Evolutionary conservation across 2,888 invertebrate genomes (phyloP).

Genomic region (Seira ritae): DNA sequence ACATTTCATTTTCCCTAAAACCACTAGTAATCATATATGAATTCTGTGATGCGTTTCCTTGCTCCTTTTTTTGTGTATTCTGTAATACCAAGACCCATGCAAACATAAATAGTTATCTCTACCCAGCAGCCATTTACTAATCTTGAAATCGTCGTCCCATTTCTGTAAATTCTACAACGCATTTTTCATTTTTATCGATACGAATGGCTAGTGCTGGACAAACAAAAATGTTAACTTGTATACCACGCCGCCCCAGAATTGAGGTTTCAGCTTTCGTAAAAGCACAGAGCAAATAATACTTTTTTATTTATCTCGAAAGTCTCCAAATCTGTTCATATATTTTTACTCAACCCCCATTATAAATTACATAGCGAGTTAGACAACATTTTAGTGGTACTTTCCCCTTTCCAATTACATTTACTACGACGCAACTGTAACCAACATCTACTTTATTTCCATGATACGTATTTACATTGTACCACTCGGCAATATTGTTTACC

Average conservation of each 20-base stretch:
- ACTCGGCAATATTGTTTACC: conserved; percentile 34
- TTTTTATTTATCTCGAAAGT: too few relatives aligned
- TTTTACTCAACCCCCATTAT: too few relatives aligned
- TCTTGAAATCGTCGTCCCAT: conserved; percentile 16
- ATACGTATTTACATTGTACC: background rate
- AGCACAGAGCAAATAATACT: too few relatives aligned
- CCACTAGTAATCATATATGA: too few relatives aligned
- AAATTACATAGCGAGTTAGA: too few relatives aligned
- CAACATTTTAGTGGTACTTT: background rate
- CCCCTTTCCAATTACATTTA: background rate
- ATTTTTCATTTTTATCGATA: background rate
- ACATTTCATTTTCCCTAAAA: background rate
- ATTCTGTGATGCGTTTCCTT: too few relatives aligned
- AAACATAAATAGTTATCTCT: background rate
- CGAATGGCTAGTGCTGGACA: background rate
- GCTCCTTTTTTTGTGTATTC: too few relatives aligned
- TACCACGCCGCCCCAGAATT: too few relatives aligned
- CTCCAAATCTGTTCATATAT: too few relatives aligned
- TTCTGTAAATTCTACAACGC: background rate
- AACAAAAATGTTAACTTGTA: too few relatives aligned
- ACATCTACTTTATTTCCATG: background rate
- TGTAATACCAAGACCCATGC: too few relatives aligned
- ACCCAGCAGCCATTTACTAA: conserved; percentile 18
- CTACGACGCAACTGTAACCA: background rate
- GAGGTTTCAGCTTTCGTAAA: too few relatives aligned